Base-by-base conservation (phyloP, 2,888 invertebrate species). In the Eilema depressum region DNA sequence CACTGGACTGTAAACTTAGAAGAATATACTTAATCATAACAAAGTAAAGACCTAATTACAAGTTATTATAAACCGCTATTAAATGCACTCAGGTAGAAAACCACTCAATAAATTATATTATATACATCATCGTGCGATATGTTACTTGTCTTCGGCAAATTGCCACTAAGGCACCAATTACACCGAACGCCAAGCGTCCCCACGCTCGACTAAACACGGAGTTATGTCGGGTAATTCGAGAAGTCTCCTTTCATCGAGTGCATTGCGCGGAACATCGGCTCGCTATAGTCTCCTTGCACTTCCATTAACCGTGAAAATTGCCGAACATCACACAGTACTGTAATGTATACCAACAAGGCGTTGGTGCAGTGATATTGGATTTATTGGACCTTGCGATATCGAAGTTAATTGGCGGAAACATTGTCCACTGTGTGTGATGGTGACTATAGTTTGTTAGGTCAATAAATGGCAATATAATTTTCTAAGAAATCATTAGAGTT, bases 101-200 rank as follows among this genome's bases (percentile, higher is more conserved):
- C 67, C 67, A 72, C 56, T 63, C 77, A 69, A 78, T 75, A 80
- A 76, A 82, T 81, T 76, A 68, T 67, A 78, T 81, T 72, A 82
- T 74, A 75, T 75, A 81, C 73, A 82, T 78, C 78, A 76, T 64
- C 73, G 75, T 78, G 74, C 80, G 77, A 80, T 83, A 83, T 78
- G 78, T 78, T 78, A 73, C 79, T 77, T 77, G 77, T 85, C 74
- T 82, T 75, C 78, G 61, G 79, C 78, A 89, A 88, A 90, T 89
- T 90, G 86, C 83, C 86, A 86, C 84, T 87, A 81, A 84, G 86
- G 85, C 83, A 80, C 85, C 91, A 90, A 91, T 91, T 90, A 92
- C 89, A 90, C 88, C 87, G 88, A 73, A 84, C 77, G 74, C 71
- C 70, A 82, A 75, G 70, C 77, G 68, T 65, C 75, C 75, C 75